These are phyloP conservation scores for Heterotis niloticus DNA, from an alignment of 2,113 vertebrate species.

Conservation along the genomic window DNA sequence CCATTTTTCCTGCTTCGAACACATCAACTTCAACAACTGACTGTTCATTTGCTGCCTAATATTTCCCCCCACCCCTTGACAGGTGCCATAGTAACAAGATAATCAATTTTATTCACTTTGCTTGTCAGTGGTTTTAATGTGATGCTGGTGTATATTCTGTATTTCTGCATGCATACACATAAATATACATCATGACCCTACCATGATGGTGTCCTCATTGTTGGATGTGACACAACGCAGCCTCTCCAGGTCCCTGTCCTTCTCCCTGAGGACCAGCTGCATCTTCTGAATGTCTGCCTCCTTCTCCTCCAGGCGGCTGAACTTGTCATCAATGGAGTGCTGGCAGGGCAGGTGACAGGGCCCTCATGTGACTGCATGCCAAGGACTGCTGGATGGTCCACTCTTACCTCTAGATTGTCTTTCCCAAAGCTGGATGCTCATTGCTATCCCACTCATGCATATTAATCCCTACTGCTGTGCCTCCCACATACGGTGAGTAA, in stretches of 20 bases:
- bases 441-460: not conserved
- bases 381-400: not conserved
- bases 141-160: not conserved
- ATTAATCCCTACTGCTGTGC: not conserved
- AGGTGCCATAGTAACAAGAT: too few relatives aligned
- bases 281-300: constrained; percentile 80
- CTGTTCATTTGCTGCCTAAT: too few relatives aligned
- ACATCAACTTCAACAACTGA: too few relatives aligned
- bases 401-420: not conserved
- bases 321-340: constrained; percentile 87
- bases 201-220: constrained; percentile 87
- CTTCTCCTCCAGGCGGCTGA: constrained; percentile 79
- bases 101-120: too few relatives aligned
- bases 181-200: constrained; percentile 38
- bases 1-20: too few relatives aligned
- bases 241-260: constrained; percentile 78
- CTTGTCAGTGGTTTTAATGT: too few relatives aligned
- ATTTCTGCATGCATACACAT: not conserved
- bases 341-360: constrained; percentile 46
- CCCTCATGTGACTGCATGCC: not conserved
- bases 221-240: constrained; percentile 75
- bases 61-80: too few relatives aligned
- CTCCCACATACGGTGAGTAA: not conserved
- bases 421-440: not conserved
- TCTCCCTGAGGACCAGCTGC: constrained; percentile 72